Evolutionary conservation across 2,888 invertebrate genomes (phyloP), one percentile per base, ranked within the genome.

Genomic region (Lomographa bimaculata): DNA sequence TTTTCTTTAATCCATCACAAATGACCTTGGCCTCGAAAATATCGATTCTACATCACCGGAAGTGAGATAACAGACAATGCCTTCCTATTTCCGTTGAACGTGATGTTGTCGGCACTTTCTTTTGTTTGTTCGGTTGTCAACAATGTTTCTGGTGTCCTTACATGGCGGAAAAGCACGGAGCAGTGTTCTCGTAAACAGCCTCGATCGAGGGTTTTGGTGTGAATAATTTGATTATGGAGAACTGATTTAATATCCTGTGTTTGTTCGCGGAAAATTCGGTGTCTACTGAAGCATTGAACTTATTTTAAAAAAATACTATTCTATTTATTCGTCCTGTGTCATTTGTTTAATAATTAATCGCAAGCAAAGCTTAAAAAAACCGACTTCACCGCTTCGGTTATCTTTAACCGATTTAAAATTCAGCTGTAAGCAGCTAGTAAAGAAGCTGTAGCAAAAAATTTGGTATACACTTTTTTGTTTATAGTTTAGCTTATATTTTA

Each of bases 21-120:
- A n/a, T 60, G 64, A 65, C 76, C 78, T 71, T 75, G 71, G 80
- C 80, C 79, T 72, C 67, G 47, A 50, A 20, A 14, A 32, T 34
- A 26, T 43, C 9, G n/a, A 45, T 49, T 49, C 43, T 52, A 62
- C 66, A 58, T 44, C 57, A 61, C 73, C 72, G 79, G 75, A 77
- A 71, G 56, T 63, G 44, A 59, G 50, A 60, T 64, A 67, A 56
- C 47, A 57, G 29, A 66, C 65, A 72, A 68, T 65, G 46, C 57
- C 65, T 83, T 83, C 80, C 85, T 77, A 59, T 67, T 77, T 83
- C 83, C 83, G 72, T 59, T 52, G 64, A 60, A 64, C 62, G 57
- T 57, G 52, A 63, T 58, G 60, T 57, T 68, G 71, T 71, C 68
- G 55, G 72, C 59, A 57, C 79, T 83, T 81, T 85, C 82, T 81